Conservation (phyloP, 2,888 invertebrate species). For the Clunio marinus region DNA sequence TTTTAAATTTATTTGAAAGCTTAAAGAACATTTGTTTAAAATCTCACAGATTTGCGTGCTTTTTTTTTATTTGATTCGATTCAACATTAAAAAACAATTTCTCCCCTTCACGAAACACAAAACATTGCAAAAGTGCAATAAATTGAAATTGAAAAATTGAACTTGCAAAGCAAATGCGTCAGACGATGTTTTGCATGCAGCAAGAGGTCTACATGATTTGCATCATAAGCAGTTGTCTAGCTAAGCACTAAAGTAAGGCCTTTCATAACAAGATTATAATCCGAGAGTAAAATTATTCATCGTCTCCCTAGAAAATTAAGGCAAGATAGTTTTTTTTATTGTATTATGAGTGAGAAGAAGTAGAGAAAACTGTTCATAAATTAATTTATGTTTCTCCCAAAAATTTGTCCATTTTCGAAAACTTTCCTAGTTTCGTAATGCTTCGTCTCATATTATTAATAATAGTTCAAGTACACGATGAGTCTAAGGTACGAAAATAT, state of each 20-base stretch:
- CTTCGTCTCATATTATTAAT: too few relatives aligned
- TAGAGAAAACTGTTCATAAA: not conserved
- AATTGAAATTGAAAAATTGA: not conserved
- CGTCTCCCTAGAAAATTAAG: not conserved
- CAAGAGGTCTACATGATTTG: too few relatives aligned
- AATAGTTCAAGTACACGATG: too few relatives aligned
- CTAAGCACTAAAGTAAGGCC: not conserved
- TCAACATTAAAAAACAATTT: too few relatives aligned
- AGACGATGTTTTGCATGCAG: not conserved
- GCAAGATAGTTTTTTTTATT: too few relatives aligned
- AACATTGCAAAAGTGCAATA: too few relatives aligned
- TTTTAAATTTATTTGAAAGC: too few relatives aligned
- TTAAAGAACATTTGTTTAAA: too few relatives aligned
- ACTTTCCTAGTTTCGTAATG: not conserved
- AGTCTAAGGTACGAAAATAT: constrained; percentile 1
- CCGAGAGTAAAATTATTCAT: not conserved
- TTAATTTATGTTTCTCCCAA: not conserved
- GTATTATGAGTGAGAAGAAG: not conserved
- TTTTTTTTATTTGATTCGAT: too few relatives aligned
- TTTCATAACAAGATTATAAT: not conserved
- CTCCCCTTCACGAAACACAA: too few relatives aligned
- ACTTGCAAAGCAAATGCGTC: constrained; percentile 3
- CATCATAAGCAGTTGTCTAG: not conserved
- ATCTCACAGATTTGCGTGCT: too few relatives aligned
- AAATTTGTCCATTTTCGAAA: not conserved